Base-by-base conservation (phyloP, 2,113 vertebrate genomes). In the Archilochus colubris region DNA sequence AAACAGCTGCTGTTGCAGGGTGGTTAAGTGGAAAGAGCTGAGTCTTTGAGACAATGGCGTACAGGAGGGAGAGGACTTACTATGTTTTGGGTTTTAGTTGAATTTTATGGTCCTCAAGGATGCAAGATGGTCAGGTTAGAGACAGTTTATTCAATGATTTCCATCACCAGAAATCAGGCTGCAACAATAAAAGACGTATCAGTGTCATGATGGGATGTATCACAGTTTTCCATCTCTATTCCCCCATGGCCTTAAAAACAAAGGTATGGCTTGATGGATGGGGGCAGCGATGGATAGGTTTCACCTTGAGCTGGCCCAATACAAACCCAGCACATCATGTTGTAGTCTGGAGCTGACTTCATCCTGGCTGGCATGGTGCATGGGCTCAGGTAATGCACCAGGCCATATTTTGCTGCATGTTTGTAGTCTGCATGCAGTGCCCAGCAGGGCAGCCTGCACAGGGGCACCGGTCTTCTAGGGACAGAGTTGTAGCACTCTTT, bases 401-500 rank as follows among this genome's bases (percentile, higher is more conserved):
- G 43, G 19, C 24, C 19, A 0, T 38, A 3, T 10, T 43, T 33
- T 58, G 64, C 55, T 83, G 55, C 3, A 1, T 27, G 48, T 31
- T 24, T 3, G 0, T 61, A 51, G 18, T 31, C 27, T 27, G 9
- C 20, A 14, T 51, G 31, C 3, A 4, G 23, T 74, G 36, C 18
- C 31, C 21, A 54, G 27, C 27, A 55, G 25, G 43, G 12, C 50
- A 61, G 31, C 59, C 16, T 38, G 16, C 4, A 2, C 8, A 24
- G 63, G n/a, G 13, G 15, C 12, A 36, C 19, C 2, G 4, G 8
- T 68, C 38, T 69, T 79, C n/a, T 12, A 36, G 59, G 82, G 70
- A 44, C 0, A 7, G 10, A 11, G 53, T 4, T 40, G 16, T 40
- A 77, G 28, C 1, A 0, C 22, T 58, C 15, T 43, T 8, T 28